Evolutionary conservation across 2,888 invertebrate species (phyloP), one percentile per base, ranked within the genome.

Genomic region (Lepas anatifera): DNA sequence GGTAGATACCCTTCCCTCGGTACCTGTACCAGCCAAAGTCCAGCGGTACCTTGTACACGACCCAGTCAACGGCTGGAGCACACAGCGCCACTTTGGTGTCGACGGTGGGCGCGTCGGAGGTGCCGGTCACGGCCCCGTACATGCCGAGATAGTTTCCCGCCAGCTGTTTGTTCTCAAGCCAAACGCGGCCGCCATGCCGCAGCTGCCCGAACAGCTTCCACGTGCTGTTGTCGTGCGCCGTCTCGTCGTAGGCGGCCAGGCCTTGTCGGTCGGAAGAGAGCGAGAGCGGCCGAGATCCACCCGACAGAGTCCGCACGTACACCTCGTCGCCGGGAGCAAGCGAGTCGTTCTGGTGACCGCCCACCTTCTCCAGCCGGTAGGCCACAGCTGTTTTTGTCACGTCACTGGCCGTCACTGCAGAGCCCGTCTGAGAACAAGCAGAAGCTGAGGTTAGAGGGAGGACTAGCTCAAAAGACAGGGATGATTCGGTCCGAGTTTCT

Each of bases 101-200:
- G 25, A 66, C 64, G 16, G 39, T 11, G n/a, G 37, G 64, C 37
- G 11, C 1, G 16, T 39, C 11, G 25, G 25, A 11, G 4, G 39
- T 2, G 39, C 39, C 39, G n/a, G 1, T 13, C 11, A 13, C 22
- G 2, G 8, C 27, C 25, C 64, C 39, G 39, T 66, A 39, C 64
- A 66, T 13, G 37, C 64, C 64, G 25, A 66, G 39, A 39, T 66
- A 66, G 37, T 66, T 37, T 10, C 39, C 39, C 25, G 39, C 10
- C 64, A 39, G 6, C 64, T 39, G n/a, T 16, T 66, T 66, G 64
- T 66, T 66, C 64, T 66, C 64, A 10, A 66, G 39, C 64, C 64
- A 66, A 25, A 66, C 39, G 64, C 64, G 64, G 39, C 64, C 64
- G 39, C 64, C 64, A 25, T 66, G 64, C 3, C 39, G 2, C 27